Base-by-base conservation (phyloP, 2,113 vertebrate species). In the Choloepus hoffmanni region DNA sequence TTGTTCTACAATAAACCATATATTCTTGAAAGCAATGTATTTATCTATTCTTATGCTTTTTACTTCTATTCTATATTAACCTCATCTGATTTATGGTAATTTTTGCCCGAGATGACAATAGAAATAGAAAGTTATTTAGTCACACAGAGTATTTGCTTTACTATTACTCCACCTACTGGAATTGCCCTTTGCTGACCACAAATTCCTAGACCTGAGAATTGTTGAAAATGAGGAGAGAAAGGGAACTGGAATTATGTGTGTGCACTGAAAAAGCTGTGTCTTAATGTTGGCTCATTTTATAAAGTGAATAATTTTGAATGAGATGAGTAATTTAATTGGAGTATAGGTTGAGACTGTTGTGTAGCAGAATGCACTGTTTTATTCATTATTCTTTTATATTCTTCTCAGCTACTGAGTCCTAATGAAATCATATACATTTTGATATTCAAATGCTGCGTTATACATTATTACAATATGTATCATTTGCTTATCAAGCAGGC, bases 161-260 rank as follows among this genome's bases (percentile, higher is more conserved):
- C 98, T 97, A 98, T 98, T 97, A 97, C 99, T 98, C 98, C 99
- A 98, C 98, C 98, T 99, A 98, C 98, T 98, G 99, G 98, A 95
- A 18, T 91, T 96, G 82, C 94, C n/a, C 74, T 97, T 97, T 96
- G 98, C 70, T 98, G 91, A 82, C 79, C 83, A 89, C 55, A 85
- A 72, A 62, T 82, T 88, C 77, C 21, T 83, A 63, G 43, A 88
- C 5, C 7, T 90, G 74, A 53, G 24, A 91, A 9, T 65, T 92
- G 12, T n/a, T 78, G 68, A 85, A 67, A 67, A 50, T n/a, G 21
- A 89, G 2, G 18, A 73, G 8, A 85, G 45, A 81, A 86, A 62
- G 53, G 0, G 1, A 90, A 15, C 21, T 26, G 28, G 74, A 76
- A 93, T 76, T 63, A 53, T 45, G 9, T n/a, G 48, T 16, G 83